phyloP scores from a whole-genome alignment of 2,797 vertebrate genomes.

The Sebastiscus tertius region DNA sequence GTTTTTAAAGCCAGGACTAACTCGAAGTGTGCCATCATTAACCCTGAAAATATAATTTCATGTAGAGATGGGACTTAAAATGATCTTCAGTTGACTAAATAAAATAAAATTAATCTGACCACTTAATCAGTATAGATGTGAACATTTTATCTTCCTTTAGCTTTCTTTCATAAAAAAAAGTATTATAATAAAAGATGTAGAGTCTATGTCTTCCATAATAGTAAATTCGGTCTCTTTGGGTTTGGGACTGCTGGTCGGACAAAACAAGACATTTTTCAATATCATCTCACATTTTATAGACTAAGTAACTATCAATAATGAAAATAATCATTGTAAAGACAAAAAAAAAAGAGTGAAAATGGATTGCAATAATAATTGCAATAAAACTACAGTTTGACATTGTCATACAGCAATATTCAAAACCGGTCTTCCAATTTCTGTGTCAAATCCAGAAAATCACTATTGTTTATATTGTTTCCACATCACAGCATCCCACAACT shows the following conservation, averaged over 20 bases:
- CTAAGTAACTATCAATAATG: neutral
- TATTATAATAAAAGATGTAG: neutral
- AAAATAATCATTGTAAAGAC: neutral
- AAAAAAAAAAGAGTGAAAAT: neutral
- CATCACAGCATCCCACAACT: neutral
- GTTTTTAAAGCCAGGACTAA: neutral
- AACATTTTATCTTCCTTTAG: neutral
- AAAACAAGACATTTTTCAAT: neutral
- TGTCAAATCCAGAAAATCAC: neutral
- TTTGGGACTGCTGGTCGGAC: neutral
- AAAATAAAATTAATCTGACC: neutral
- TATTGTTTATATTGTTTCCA: neutral
- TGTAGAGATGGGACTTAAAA: neutral
- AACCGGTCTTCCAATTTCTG: neutral
- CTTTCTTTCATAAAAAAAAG: neutral
- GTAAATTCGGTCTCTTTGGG: neutral
- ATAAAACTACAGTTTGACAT: neutral
- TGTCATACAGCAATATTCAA: neutral
- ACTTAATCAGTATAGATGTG: neutral
- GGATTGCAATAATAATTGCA: neutral
- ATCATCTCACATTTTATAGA: neutral
- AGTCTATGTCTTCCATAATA: neutral
- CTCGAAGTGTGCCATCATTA: neutral
- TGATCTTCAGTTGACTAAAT: neutral
- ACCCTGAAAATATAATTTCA: neutral